These are phyloP conservation scores for Urosaurus nigricauda DNA, from an alignment of 2,797 vertebrate genomes.

Conservation along the genomic window DNA sequence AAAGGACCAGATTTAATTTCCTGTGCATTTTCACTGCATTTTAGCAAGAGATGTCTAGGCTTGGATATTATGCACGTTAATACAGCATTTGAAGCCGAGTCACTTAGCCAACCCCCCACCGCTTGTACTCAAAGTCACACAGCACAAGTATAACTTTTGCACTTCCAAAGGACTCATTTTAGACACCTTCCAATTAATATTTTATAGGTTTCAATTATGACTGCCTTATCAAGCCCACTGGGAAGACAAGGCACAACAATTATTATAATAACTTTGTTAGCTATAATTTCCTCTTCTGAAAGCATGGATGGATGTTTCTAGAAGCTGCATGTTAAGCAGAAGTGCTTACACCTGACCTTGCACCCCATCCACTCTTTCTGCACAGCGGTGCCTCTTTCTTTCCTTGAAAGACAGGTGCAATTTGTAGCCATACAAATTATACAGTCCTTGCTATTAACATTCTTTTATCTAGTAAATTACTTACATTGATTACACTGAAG, in stretches of 20 bases:
- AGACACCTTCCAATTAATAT: slow-evolving; percentile 68
- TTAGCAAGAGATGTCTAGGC: background rate
- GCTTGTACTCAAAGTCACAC: slow-evolving; percentile 14
- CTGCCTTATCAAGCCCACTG: slow-evolving; percentile 62
- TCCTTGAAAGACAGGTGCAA: slow-evolving; percentile 75
- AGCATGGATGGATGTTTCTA: slow-evolving; percentile 71
- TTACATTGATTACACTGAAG: slow-evolving; percentile 74
- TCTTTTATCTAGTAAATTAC: slow-evolving; percentile 80
- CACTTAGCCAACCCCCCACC: slow-evolving; percentile 9
- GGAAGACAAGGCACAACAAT: slow-evolving; percentile 73
- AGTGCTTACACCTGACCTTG: slow-evolving; percentile 76
- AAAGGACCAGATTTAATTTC: background rate
- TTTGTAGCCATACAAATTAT: slow-evolving; percentile 79
- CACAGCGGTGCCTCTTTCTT: slow-evolving; percentile 75
- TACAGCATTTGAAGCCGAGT: slow-evolving; percentile 10
- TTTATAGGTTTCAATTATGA: slow-evolving; percentile 64
- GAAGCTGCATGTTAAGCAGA: slow-evolving; percentile 71
- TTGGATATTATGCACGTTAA: background rate
- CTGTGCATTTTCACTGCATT: background rate
- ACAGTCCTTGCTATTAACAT: slow-evolving; percentile 79
- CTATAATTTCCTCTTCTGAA: slow-evolving; percentile 79
- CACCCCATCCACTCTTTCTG: slow-evolving; percentile 69
- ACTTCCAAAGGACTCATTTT: slow-evolving; percentile 46
- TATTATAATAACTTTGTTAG: slow-evolving; percentile 80
- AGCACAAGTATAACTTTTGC: slow-evolving; percentile 44